Percentiles rank a stretch among this genome's conserved stretches.
Conservation (phyloP, 1,140 invertebrate species). For the Brevipalpus yothersi region DNA sequence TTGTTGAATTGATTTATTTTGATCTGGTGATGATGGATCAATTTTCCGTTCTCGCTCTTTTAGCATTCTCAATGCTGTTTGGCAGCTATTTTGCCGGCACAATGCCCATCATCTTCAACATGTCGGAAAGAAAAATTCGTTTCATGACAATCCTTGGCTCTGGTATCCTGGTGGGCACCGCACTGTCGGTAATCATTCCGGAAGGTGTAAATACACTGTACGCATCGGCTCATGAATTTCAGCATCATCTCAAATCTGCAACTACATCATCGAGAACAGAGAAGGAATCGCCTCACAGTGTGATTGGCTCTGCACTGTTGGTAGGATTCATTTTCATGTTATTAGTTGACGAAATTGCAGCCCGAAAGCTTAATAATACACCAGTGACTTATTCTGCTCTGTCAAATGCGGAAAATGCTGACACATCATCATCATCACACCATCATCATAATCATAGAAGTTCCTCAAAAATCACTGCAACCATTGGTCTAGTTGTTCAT, state of each 20-base stretch:
- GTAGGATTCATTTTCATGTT: constrained; percentile 92
- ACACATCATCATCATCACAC: not conserved
- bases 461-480: constrained; percentile 51
- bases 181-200: constrained; percentile 90
- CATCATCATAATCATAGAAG: not conserved
- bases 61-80: constrained; percentile 64
- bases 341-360: constrained; percentile 56
- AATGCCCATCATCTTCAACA: constrained; percentile 66
- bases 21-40: constrained; percentile 10
- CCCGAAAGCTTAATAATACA: constrained; percentile 12
- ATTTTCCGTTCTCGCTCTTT: constrained; percentile 11
- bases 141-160: constrained; percentile 83
- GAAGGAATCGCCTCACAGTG: constrained; percentile 22
- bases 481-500: constrained; percentile 84
- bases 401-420: not conserved
- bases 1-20: too few relatives aligned
- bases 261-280: constrained; percentile 1
- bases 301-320: constrained; percentile 48
- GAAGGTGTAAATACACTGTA: constrained; percentile 76
- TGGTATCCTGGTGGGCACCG: constrained; percentile 88
- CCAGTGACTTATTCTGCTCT: not conserved
- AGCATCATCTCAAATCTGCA: constrained; percentile 4
- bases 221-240: constrained; percentile 15
- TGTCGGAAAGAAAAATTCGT: constrained; percentile 88
- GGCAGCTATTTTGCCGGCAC: constrained; percentile 81